Evolutionary conservation across 2,113 vertebrate genomes (phyloP).

Genomic region (Natator depressus): DNA sequence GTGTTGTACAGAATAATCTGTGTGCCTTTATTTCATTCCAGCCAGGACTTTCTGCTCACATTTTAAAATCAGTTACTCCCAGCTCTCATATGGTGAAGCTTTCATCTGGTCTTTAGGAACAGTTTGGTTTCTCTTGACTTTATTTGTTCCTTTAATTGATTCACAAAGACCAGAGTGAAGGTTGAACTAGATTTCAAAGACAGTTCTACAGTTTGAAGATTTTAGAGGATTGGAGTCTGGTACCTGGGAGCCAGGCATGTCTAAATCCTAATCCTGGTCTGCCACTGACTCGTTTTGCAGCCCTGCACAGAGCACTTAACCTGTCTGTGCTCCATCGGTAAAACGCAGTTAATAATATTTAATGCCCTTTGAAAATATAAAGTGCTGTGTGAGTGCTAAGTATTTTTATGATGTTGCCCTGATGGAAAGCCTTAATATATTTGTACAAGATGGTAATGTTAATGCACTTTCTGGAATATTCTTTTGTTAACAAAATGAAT

Average conservation of each 20-base stretch:
- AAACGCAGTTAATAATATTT: constrained; percentile 69
- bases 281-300: not conserved
- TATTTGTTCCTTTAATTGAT: not conserved
- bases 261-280: constrained; percentile 33
- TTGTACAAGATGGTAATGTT: constrained; percentile 55
- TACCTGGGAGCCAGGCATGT: not conserved
- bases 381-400: constrained; percentile 58
- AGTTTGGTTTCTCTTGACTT: not conserved
- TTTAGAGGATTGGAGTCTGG: not conserved
- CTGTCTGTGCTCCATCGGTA: constrained; percentile 38
- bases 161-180: not conserved
- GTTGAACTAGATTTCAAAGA: not conserved
- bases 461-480: constrained; percentile 65
- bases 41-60: not conserved
- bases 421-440: constrained; percentile 22
- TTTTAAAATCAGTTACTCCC: not conserved
- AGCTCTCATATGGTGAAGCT: rapidly evolving
- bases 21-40: not conserved
- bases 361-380: constrained; percentile 61
- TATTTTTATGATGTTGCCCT: constrained; percentile 62
- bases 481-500: constrained; percentile 42
- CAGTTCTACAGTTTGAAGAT: not conserved
- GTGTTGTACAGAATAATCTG: not conserved
- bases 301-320: constrained; percentile 40
- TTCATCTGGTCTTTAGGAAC: not conserved